phyloP scores from a whole-genome alignment of 2,888 invertebrate genomes.

The Thecocarcelia acutangulata region DNA sequence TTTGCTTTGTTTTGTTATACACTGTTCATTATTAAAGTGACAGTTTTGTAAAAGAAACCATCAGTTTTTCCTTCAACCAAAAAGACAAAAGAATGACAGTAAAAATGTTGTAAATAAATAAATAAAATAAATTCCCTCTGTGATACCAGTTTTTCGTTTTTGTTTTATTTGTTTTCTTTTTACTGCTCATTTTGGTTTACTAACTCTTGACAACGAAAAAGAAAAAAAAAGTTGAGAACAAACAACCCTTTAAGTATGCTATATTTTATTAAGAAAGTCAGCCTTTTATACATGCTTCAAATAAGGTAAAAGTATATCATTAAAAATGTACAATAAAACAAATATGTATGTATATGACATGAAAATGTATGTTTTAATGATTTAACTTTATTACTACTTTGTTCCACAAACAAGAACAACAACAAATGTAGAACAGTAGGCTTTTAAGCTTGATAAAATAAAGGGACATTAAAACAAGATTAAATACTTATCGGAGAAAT shows the following conservation, averaged over 20 bases:
- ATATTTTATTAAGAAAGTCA: slow-evolving; percentile 24
- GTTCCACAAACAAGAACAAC: neutral
- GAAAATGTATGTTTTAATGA: slow-evolving; percentile 41
- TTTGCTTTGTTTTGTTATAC: neutral
- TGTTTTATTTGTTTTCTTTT: neutral
- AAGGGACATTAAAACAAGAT: neutral
- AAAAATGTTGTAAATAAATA: slow-evolving; percentile 45
- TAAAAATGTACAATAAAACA: slow-evolving; percentile 39
- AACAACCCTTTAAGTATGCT: slow-evolving; percentile 42
- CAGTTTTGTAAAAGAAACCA: neutral
- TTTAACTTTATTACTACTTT: slow-evolving; percentile 44
- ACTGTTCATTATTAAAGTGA: slow-evolving; percentile 2
- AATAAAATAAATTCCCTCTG: slow-evolving; percentile 33
- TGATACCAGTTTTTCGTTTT: slow-evolving; percentile 8
- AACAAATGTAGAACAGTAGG: slow-evolving; percentile 28
- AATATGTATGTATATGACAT: slow-evolving; percentile 38
- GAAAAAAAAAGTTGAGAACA: neutral
- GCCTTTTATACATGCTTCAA: slow-evolving; percentile 19
- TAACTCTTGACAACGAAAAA: slow-evolving; percentile 16
- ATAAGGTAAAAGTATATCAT: slow-evolving; percentile 24
- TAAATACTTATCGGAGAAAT: too few species aligned
- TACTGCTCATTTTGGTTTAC: slow-evolving; percentile 19
- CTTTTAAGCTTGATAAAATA: neutral
- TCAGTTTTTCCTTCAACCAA: neutral
- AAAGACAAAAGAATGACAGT: slow-evolving; percentile 32